phyloP scores from a whole-genome alignment of 23 tunicate species.

The Pegea sp. region DNA sequence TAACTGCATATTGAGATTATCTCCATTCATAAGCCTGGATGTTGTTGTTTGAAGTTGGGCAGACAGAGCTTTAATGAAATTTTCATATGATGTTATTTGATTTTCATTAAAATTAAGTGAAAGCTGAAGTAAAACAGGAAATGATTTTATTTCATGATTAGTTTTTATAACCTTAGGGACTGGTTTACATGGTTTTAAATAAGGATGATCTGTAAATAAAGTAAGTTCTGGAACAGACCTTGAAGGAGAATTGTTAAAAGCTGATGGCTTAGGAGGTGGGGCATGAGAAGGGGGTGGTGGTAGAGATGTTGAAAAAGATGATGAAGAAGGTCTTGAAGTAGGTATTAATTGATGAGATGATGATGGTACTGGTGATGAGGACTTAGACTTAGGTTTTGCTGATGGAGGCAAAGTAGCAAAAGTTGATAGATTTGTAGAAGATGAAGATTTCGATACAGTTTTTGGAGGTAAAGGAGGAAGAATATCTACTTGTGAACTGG shows the following conservation, averaged over 20 bases:
- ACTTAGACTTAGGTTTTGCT: background rate
- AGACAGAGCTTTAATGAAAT: no score
- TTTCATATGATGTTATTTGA: no score
- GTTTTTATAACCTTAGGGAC: no score
- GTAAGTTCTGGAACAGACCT: background rate
- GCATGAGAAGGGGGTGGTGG: background rate
- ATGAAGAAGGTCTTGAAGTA: constrained; percentile 8
- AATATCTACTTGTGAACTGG: background rate
- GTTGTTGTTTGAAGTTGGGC: no score
- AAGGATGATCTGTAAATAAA: no score
- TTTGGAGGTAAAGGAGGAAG: background rate
- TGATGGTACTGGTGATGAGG: background rate
- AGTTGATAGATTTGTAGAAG: background rate
- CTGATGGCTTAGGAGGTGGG: background rate
- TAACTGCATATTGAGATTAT: no score
- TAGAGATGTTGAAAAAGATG: constrained; percentile 3
- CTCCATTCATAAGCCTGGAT: no score
- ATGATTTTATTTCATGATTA: no score
- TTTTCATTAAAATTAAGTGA: no score
- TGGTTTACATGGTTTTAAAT: no score
- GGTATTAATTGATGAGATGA: background rate
- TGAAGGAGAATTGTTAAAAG: background rate
- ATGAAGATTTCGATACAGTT: background rate
- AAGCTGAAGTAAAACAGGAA: no score
- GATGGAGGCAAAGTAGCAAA: constrained; percentile 1